Evolutionary conservation across 2,113 vertebrate genomes (phyloP).

Genomic region (Myrmophylax atrothorax): DNA sequence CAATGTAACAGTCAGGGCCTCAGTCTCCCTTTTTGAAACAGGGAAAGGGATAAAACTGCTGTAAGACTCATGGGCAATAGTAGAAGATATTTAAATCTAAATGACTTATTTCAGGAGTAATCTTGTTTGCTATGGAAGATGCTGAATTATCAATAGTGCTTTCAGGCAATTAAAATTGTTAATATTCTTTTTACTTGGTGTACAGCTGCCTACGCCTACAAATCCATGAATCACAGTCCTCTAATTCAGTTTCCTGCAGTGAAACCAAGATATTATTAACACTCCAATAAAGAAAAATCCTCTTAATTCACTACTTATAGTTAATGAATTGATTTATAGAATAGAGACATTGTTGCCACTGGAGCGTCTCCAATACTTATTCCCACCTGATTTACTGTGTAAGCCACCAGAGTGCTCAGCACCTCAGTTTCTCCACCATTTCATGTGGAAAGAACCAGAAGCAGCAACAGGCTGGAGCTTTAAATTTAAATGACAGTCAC

Average conservation of each 20-base stretch:
- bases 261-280: not conserved
- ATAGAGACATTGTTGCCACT: not conserved
- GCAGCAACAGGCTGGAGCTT: not conserved
- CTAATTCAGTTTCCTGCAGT: not conserved
- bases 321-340: not conserved
- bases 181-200: conserved; percentile 12
- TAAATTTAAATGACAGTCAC: not conserved
- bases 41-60: not conserved
- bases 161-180: not conserved
- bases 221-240: not conserved
- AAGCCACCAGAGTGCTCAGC: not conserved
- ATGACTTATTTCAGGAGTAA: not conserved
- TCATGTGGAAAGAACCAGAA: not conserved
- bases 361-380: not conserved
- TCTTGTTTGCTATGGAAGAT: not conserved
- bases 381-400: not conserved
- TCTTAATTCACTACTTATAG: not conserved
- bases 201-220: conserved; percentile 23
- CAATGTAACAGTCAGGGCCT: not conserved
- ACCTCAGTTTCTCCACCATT: not conserved
- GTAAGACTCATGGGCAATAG: not conserved
- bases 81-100: not conserved
- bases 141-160: not conserved
- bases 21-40: not conserved
- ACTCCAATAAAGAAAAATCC: not conserved